These are phyloP conservation scores for Passer montanus DNA, from an alignment of 2,113 vertebrate species.

Conservation along the genomic window DNA sequence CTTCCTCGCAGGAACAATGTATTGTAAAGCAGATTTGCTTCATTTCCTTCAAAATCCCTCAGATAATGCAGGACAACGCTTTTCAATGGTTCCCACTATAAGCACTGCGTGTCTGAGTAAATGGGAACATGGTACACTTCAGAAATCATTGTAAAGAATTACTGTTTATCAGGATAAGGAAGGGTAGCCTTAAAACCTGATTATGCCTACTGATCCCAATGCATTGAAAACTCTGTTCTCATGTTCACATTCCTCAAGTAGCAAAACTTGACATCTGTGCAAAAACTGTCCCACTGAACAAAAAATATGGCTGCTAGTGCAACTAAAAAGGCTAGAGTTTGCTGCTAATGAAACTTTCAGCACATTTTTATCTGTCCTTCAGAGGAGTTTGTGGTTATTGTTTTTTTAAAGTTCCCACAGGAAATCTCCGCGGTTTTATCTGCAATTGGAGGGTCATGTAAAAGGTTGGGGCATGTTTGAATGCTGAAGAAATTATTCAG, in stretches of 20 bases:
- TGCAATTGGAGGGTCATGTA: conserved; percentile 19
- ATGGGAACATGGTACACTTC: conserved; percentile 64
- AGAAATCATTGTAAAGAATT: conserved; percentile 64
- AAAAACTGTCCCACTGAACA: conserved; percentile 41
- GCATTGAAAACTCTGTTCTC: conserved; percentile 47
- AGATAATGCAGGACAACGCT: conserved; percentile 38
- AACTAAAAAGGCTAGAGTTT: not conserved
- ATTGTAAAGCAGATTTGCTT: conserved; percentile 66
- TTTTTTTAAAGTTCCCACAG: conserved; percentile 67
- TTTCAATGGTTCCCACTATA: conserved; percentile 38
- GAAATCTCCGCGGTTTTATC: conserved; percentile 37
- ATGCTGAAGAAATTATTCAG: conserved; percentile 46
- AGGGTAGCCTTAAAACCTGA: conserved; percentile 42
- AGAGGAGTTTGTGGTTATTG: conserved; percentile 37
- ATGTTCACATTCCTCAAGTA: conserved; percentile 58
- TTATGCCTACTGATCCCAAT: conserved; percentile 26
- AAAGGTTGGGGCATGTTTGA: conserved; percentile 29
- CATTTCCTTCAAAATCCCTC: conserved; percentile 64
- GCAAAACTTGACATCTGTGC: conserved; percentile 61
- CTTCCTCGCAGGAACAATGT: conserved; percentile 50
- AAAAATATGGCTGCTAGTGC: conserved; percentile 51
- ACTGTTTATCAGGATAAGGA: conserved; percentile 64
- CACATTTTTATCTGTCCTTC: conserved; percentile 50
- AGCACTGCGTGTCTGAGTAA: conserved; percentile 40
- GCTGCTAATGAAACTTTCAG: conserved; percentile 42